Base-by-base conservation (phyloP, 2,113 vertebrate genomes). In the Podiceps cristatus region DNA sequence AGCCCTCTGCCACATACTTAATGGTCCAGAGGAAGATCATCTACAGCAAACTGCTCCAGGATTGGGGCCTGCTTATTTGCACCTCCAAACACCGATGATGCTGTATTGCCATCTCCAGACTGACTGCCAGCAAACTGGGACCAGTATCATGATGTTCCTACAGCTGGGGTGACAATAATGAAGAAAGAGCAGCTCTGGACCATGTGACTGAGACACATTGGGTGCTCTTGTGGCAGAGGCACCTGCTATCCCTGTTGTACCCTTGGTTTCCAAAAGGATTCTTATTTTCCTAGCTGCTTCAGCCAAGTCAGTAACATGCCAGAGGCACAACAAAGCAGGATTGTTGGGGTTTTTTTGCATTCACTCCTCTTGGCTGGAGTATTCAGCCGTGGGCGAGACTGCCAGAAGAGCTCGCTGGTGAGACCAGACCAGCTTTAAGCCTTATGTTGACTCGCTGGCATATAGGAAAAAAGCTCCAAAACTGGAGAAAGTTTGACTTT, bases 121-220 rank as follows among this genome's bases (percentile, higher is more conserved):
- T 25, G 37, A 40, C 33, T 2, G 1, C 40, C 0, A 2, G 40
- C 28, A 60, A 81, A 75, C 18, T 0, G 0, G 31, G 44, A 72
- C 25, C 20, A 52, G 23, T 27, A 59, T 29, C 4, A 1, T 1
- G 2, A n/a, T 1, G 0, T 15, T 73, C 44, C 62, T 45, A 16
- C 27, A 45, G 28, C 53, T 18, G 37, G 37, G 23, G 8, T 37
- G 31, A 33, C 31, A 67, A 44, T 33, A 82, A 59, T 7, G 45
- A 74, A 68, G 62, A 52, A 82, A n/a, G 11, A 76, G 20, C 42
- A 49, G 42, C 55, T 35, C 40, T 19, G 23, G 47, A 47, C 19
- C 1, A 0, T 0, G 1, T 3, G 2, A 13, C 50, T n/a, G 49
- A 88, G 50, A n/a, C 19, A 24, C 12, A 18, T 37, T n/a, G n/a